Evolutionary conservation across 2,113 vertebrate species (phyloP), one percentile per base, ranked within the genome.

Genomic region (Bubo scandiacus): DNA sequence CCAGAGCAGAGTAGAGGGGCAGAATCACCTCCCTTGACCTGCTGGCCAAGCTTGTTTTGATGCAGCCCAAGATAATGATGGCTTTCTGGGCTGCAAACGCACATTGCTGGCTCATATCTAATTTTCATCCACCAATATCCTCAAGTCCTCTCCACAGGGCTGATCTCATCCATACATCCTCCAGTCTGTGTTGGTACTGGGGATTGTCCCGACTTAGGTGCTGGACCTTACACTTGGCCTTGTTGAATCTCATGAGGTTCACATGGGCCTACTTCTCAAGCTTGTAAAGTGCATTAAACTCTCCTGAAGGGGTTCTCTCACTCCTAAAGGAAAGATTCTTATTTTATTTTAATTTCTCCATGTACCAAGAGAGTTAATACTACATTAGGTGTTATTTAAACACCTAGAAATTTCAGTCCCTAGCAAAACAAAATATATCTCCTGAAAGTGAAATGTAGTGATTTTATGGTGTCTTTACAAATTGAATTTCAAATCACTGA

Each of bases 201-300:
- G 45, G 45, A 21, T 47, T 21, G 9, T 21, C 45, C 45, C 2
- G 11, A 40, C 29, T 6, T 23, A 55, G 16, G 16, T 73, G 32
- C 32, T 68, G 27, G 19, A 74, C 13, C 11, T 61, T 3, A 2
- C 6, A 16, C 8, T 47, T 47, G 45, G 45, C 45, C 19, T 47
- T 47, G 45, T 47, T 47, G 19, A 47, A 47, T 47, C 45, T 71
- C 23, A 21, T 11, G n/a, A 70, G 9, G 17, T 51, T 68, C 42
- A 29, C 22, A 17, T 9, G 13, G 13, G 14, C 5, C 14, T 14
- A 20, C 10, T 40, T 65, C 13, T 58, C 0, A 0, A 59, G 34
- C 26, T n/a, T 38, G 11, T 68, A 18, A 90, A 49, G 11, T 34
- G 8, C 23, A 29, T 59, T 52, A 18, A 3, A 9, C 51, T 72